Conservation (phyloP, 2,113 vertebrate genomes). For the Synodontis membranacea region DNA sequence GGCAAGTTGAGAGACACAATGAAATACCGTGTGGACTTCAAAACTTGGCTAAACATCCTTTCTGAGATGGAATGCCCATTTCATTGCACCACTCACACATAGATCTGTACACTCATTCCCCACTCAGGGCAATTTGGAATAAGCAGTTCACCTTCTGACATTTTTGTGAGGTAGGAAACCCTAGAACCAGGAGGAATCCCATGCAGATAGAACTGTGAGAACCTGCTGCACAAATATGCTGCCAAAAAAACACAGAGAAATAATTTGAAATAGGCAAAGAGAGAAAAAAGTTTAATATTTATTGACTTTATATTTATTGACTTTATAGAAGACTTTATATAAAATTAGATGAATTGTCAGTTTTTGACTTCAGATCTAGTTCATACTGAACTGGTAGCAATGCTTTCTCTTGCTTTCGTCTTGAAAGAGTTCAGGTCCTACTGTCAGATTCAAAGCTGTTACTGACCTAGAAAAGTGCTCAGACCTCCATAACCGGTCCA, state of each 20-base stretch:
- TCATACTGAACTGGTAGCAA: not conserved
- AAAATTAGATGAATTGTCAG: not conserved
- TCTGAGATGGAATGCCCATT: not conserved
- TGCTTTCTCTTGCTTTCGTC: constrained; percentile 9
- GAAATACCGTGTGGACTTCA: not conserved
- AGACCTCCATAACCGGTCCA: constrained; percentile 37
- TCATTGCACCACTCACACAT: not conserved
- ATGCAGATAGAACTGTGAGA: not conserved
- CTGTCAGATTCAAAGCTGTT: constrained; percentile 39
- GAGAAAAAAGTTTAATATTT: not conserved
- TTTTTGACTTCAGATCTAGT: not conserved
- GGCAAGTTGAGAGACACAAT: not conserved
- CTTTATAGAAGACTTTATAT: not conserved
- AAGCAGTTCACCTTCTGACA: not conserved
- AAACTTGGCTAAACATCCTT: not conserved
- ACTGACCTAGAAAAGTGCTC: constrained; percentile 43
- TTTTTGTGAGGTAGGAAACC: not conserved
- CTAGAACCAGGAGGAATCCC: not conserved
- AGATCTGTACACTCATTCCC: not conserved
- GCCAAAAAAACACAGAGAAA: not conserved
- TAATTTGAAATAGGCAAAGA: not conserved
- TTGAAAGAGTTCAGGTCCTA: constrained; percentile 33
- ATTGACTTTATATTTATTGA: too few species aligned
- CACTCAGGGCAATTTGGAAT: not conserved
- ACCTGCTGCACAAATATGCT: not conserved